Conservation (phyloP, 2,888 invertebrate genomes). For the Trissolcus brochymenae region DNA sequence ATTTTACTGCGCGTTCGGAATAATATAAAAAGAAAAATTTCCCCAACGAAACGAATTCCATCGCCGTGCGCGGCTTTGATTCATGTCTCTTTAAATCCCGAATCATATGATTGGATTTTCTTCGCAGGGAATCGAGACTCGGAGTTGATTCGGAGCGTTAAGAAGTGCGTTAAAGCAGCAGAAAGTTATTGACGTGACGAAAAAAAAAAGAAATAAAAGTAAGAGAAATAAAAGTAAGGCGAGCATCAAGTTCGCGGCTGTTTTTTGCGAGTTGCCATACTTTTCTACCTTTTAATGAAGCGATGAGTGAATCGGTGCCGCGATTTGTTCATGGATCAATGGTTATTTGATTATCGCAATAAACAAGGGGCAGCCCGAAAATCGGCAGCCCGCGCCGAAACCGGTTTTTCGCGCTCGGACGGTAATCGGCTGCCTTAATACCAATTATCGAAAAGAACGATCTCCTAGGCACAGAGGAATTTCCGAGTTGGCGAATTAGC, state of each 20-base stretch:
- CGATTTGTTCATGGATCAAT: slow-evolving; percentile 35
- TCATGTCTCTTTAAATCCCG: too few relatives aligned
- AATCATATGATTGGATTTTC: too few relatives aligned
- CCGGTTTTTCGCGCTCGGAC: slow-evolving; percentile 53
- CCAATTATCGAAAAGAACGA: slow-evolving; percentile 57
- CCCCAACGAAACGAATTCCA: neutral
- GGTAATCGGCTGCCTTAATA: slow-evolving; percentile 55
- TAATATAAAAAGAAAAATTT: too few relatives aligned
- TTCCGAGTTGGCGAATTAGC: slow-evolving; percentile 52
- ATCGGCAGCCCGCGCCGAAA: slow-evolving; percentile 40
- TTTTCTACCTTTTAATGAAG: slow-evolving; percentile 40
- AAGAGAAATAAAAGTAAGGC: slow-evolving; percentile 60
- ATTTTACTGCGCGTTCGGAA: too few relatives aligned
- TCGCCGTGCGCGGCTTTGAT: neutral
- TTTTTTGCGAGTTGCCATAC: slow-evolving; percentile 61
- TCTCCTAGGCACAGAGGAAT: slow-evolving; percentile 52
- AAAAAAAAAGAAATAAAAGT: slow-evolving; percentile 38
- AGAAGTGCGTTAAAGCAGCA: slow-evolving; percentile 72
- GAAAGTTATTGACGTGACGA: slow-evolving; percentile 69
- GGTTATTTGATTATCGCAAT: slow-evolving; percentile 29
- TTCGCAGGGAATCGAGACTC: too few relatives aligned
- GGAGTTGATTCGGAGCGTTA: slow-evolving; percentile 71
- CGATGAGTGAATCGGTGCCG: slow-evolving; percentile 20
- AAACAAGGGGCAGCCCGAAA: slow-evolving; percentile 28
- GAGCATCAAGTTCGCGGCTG: slow-evolving; percentile 64